These are phyloP conservation scores for Siniperca undulata DNA, from an alignment of 2,797 vertebrate species.

Conservation along the genomic window DNA sequence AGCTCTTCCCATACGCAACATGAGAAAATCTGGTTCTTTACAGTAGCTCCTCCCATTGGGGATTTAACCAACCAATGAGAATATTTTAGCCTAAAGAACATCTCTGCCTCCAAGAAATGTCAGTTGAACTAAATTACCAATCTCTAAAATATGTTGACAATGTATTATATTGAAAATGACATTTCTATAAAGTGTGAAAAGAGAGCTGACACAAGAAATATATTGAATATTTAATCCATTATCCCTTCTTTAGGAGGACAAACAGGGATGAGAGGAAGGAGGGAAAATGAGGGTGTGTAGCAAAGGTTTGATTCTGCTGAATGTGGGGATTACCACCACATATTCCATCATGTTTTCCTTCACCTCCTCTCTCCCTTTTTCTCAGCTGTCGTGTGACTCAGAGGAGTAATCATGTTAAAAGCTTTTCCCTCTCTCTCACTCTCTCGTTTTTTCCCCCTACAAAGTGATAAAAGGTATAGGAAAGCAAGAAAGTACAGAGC, in stretches of 20 bases:
- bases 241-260: conserved; percentile 25
- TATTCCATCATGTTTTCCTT: conserved; percentile 42
- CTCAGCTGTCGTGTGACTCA: conserved; percentile 48
- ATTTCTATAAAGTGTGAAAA: conserved; percentile 43
- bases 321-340: conserved; percentile 49
- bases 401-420: conserved; percentile 65
- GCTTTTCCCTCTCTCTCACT: conserved; percentile 47
- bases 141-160: conserved; percentile 25
- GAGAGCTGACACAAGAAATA: conserved; percentile 44
- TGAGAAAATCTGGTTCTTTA: neutral
- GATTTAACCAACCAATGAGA: neutral
- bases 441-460: conserved; percentile 20
- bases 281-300: conserved; percentile 25
- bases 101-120: conserved; percentile 19
- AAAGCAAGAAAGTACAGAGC: conserved; percentile 27
- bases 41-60: neutral
- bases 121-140: conserved; percentile 2
- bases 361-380: conserved; percentile 34
- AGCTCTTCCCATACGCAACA: neutral
- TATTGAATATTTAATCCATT: conserved; percentile 48
- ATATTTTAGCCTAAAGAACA: conserved; percentile 9
- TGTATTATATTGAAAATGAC: conserved; percentile 32
- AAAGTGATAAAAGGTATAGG: conserved; percentile 47
- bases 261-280: neutral
- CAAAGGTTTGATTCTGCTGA: conserved; percentile 49